phyloP scores from a whole-genome alignment of 2,113 vertebrate species.

The Caloenas nicobarica region DNA sequence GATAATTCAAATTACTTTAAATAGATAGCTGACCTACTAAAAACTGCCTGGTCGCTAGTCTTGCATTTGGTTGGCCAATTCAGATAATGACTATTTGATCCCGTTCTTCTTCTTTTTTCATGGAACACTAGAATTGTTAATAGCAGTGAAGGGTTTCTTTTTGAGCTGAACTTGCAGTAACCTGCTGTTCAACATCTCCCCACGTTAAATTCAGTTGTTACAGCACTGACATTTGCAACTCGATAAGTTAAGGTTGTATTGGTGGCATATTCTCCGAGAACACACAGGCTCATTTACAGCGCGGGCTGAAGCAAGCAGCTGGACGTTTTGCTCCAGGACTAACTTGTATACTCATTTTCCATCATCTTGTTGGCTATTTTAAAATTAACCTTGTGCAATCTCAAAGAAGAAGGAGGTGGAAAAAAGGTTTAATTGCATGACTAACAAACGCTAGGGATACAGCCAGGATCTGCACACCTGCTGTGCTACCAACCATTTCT shows the following conservation, averaged over 20 bases:
- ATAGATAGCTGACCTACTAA: constrained; percentile 64
- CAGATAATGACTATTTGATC: constrained; percentile 53
- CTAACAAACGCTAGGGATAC: background rate
- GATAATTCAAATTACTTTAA: constrained; percentile 68
- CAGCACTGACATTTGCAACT: background rate
- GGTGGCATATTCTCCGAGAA: background rate
- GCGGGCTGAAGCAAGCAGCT: background rate
- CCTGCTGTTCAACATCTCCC: constrained; percentile 27
- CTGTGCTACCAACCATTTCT: background rate
- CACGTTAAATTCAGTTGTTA: background rate
- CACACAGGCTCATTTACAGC: background rate
- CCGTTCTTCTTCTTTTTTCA: background rate
- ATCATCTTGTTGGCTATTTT: background rate
- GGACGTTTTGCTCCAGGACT: background rate
- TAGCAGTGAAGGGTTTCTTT: background rate
- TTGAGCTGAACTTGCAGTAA: background rate
- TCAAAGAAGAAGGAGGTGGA: background rate
- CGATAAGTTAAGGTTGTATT: background rate
- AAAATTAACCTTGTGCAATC: background rate
- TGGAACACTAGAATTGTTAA: background rate
- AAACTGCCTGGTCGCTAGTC: constrained; percentile 7
- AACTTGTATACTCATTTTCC: background rate
- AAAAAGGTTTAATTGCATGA: background rate
- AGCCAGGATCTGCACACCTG: background rate
- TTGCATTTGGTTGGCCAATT: constrained; percentile 6